A percentile compares a stretch with the other conserved stretches of the same genome.
phyloP scores from a whole-genome alignment of 2,888 invertebrate genomes.

The Cyaniris semiargus region DNA sequence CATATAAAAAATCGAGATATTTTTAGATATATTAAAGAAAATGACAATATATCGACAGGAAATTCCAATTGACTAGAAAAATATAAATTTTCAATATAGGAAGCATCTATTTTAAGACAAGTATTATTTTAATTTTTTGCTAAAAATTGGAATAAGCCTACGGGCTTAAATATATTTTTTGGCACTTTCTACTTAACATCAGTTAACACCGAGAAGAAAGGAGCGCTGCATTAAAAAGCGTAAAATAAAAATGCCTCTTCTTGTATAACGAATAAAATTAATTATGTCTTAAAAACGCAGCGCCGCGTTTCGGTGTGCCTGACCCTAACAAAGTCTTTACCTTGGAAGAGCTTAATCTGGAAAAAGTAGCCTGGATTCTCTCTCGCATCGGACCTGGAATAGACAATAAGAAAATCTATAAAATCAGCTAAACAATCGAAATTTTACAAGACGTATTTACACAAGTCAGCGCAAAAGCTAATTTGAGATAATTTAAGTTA shows the following conservation, averaged over 20 bases:
- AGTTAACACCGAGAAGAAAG: background rate
- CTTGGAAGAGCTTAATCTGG: conserved; percentile 41
- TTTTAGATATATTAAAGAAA: background rate
- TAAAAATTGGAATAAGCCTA: background rate
- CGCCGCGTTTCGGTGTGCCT: background rate
- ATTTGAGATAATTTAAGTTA: no score
- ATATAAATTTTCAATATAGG: background rate
- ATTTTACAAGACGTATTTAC: no score
- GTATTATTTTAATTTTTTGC: no score
- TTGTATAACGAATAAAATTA: background rate
- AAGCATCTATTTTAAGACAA: background rate
- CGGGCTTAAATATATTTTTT: background rate
- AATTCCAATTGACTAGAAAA: background rate
- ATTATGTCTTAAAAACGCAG: background rate
- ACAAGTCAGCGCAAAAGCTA: no score
- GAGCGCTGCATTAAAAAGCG: background rate
- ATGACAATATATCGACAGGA: background rate
- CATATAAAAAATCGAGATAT: background rate
- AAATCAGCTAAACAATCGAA: no score
- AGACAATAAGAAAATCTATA: background rate
- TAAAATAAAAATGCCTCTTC: background rate
- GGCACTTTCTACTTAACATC: background rate
- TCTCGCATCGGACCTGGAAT: conserved; percentile 60
- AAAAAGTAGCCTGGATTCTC: conserved; percentile 45
- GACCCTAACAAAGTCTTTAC: background rate